These are phyloP conservation scores for Druon quercuslanigerum DNA, from an alignment of 1,140 invertebrate species.

Conservation along the genomic window DNA sequence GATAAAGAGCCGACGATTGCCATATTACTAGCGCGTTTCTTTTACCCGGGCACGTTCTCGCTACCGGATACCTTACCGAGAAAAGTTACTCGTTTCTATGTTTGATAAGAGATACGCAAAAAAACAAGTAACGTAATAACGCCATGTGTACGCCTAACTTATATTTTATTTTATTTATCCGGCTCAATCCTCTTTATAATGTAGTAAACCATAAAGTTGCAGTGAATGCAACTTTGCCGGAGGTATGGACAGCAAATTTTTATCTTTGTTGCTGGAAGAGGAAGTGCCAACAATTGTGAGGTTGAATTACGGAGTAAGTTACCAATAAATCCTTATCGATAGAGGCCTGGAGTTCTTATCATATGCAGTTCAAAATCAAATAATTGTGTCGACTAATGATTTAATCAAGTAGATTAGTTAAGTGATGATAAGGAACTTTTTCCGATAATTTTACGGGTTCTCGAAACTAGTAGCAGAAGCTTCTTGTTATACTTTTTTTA, in stretches of 20 bases:
- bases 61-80: constrained; percentile 24
- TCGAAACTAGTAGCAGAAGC: no score
- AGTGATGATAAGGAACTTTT: no score
- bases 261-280: constrained; percentile 8
- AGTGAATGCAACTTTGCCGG: constrained; percentile 13
- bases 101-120: constrained; percentile 3
- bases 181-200: constrained; percentile 18
- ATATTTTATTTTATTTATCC: constrained; percentile 13
- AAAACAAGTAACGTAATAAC: constrained; percentile 8
- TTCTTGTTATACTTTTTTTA: no score
- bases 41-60: constrained; percentile 31
- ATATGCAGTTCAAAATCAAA: not conserved
- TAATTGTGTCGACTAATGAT: not conserved
- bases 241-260: not conserved
- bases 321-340: constrained; percentile 25
- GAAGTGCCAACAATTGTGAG: constrained; percentile 2
- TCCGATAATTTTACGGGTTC: no score
- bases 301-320: not conserved
- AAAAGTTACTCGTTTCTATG: not conserved
- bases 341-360: not conserved
- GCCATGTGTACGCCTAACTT: constrained; percentile 1
- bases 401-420: not conserved
- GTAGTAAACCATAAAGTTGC: constrained; percentile 11
- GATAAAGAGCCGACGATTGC: constrained; percentile 43
- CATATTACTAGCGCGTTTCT: constrained; percentile 45